Evolutionary conservation across 30 jellyfish, hydroid and myxozoan genomes (phyloP), one percentile per base, ranked within the genome.

Genomic region (Cassiopea xamachana): DNA sequence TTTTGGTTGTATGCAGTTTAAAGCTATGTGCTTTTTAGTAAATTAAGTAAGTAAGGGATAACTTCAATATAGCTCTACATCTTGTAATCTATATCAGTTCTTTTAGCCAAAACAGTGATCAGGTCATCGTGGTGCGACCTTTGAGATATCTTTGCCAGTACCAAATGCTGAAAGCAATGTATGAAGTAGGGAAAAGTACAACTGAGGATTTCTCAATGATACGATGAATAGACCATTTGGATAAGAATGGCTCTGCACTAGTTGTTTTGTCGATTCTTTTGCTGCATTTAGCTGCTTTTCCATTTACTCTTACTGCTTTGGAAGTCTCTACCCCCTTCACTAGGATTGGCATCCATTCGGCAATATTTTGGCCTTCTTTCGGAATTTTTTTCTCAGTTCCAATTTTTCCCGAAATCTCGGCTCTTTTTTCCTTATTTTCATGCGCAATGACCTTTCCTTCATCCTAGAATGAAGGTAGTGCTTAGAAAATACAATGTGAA

Each of bases 91-190:
- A 55, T 3, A 55, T 55, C 64, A 55, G 64, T 55, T 3, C 12
- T 55, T 55, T 55, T 6, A 55, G 12, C 12, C 64, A 6, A 55
- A 10, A 27, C 39, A 55, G 12, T 55, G 64, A 55, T 10, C 12
- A 55, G 7, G 7, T 55, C 64, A 55, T 3, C 64, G 7, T 10
- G 12, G 12, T 55, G 12, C 12, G n/a, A 14, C 27, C 7, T 51
- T 71, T 7, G 15, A 71, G 15, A 71, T 58, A 80, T 8, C 80
- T 64, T 6, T n/a, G 14, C 92, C 92, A 84, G 59, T 84, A 84
- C 92, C 92, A 84, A 7, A 74, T 46, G 80, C 70, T 84, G 68
- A 84, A 84, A 3, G 67, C 85, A 4, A 84, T 13, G 70, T 84
- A 84, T 13, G 92, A 84, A n/a, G 67, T 39, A 4, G 92, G 92